Evolutionary conservation across 2,888 invertebrate genomes (phyloP).

Genomic region (Teleogryllus oceanicus): DNA sequence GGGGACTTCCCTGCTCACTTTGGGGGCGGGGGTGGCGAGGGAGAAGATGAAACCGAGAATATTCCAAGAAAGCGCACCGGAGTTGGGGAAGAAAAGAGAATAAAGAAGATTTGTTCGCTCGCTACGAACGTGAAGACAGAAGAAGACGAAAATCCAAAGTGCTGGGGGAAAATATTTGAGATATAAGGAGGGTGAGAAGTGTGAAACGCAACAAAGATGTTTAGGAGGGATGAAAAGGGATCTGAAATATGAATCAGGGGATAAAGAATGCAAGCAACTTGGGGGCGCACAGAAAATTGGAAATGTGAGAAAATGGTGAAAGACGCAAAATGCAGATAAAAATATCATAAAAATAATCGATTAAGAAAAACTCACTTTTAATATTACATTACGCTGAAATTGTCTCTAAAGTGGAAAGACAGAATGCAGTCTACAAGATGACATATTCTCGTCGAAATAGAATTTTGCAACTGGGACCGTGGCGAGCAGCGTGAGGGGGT

Average conservation of each 20-base stretch:
- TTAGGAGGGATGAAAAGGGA: conserved; percentile 12
- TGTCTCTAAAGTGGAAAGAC: no score
- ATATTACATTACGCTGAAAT: no score
- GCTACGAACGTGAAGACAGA: not conserved
- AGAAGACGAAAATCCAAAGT: not conserved
- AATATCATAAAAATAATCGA: not conserved
- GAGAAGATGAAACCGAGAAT: conserved; percentile 22
- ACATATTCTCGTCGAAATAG: no score
- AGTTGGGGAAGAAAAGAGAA: not conserved
- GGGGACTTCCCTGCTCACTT: not conserved
- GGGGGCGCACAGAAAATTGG: not conserved
- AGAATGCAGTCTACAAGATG: no score
- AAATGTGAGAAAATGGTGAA: conserved; percentile 3
- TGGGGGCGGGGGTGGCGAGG: not conserved
- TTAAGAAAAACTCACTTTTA: not conserved
- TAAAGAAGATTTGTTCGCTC: conserved; percentile 19
- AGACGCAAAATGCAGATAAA: not conserved
- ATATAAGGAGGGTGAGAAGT: not conserved
- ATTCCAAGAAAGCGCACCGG: conserved; percentile 1
- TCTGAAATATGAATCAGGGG: conserved; percentile 5
- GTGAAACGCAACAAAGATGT: conserved; percentile 4
- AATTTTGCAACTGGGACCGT: no score
- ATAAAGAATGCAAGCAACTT: conserved; percentile 1
- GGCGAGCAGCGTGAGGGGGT: no score
- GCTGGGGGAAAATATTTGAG: conserved; percentile 21